Evolutionary conservation across 2,113 vertebrate genomes (phyloP).

Genomic region (Pseudolaguvia tuberculata): DNA sequence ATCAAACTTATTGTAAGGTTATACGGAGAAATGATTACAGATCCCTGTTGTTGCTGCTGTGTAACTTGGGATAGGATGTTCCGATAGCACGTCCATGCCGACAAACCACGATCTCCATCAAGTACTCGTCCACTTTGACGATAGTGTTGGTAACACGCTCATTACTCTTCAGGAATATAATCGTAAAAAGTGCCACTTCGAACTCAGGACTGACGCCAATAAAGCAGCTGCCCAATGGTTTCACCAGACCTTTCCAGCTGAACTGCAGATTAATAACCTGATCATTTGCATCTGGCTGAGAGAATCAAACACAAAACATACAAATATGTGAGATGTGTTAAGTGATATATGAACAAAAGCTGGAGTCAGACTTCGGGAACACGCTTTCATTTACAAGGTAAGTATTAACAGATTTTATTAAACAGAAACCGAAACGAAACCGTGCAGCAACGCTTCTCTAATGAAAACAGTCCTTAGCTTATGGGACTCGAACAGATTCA

Average conservation of each 20-base stretch:
- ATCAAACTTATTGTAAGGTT: background rate
- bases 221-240: slow-evolving; percentile 74
- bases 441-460: too few relatives aligned
- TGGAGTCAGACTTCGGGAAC: too few relatives aligned
- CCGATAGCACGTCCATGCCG: slow-evolving; percentile 72
- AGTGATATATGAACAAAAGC: too few relatives aligned
- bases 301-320: slow-evolving; percentile 1
- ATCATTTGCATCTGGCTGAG: slow-evolving; percentile 77
- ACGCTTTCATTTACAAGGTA: too few relatives aligned
- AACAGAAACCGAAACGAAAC: too few relatives aligned
- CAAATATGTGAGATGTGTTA: too few relatives aligned
- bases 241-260: slow-evolving; percentile 79
- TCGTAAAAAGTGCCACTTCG: slow-evolving; percentile 77
- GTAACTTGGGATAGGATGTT: slow-evolving; percentile 76
- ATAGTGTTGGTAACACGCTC: slow-evolving; percentile 64
- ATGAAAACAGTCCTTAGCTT: too few relatives aligned
- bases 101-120: slow-evolving; percentile 74
- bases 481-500: too few relatives aligned
- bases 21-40: background rate
- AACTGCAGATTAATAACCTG: slow-evolving; percentile 83
- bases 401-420: too few relatives aligned
- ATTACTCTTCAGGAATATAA: slow-evolving; percentile 74
- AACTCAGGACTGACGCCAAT: slow-evolving; percentile 81
- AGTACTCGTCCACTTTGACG: slow-evolving; percentile 75
- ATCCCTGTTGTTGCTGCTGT: slow-evolving; percentile 69